Evolutionary conservation across 2,888 invertebrate genomes (phyloP).

Genomic region (Drosophila helvetica): DNA sequence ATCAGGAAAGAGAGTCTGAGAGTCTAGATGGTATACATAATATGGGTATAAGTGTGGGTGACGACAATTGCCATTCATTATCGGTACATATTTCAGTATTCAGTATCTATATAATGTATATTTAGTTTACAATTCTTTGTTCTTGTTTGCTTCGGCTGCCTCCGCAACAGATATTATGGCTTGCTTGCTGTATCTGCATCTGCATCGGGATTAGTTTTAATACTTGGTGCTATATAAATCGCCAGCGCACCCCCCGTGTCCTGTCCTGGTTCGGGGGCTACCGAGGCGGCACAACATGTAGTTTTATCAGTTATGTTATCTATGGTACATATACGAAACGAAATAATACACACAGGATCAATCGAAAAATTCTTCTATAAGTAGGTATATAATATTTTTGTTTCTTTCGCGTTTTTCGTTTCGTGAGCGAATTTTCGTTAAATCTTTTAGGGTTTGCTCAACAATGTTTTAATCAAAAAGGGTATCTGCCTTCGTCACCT

Average conservation of each 20-base stretch:
- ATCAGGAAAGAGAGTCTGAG: slow-evolving; percentile 33
- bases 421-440: slow-evolving; percentile 12
- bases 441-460: slow-evolving; percentile 41
- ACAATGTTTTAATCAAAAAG: slow-evolving; percentile 64
- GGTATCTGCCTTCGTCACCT: slow-evolving; percentile 50
- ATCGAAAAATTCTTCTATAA: slow-evolving; percentile 68
- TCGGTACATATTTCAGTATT: slow-evolving; percentile 44
- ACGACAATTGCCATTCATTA: slow-evolving; percentile 52
- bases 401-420: slow-evolving; percentile 20
- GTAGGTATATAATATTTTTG: slow-evolving; percentile 60
- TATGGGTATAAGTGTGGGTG: slow-evolving; percentile 5
- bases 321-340: slow-evolving; percentile 73
- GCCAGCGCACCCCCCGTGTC: not conserved
- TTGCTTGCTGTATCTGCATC: slow-evolving; percentile 33
- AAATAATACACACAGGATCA: slow-evolving; percentile 65
- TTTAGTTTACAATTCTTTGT: slow-evolving; percentile 50
- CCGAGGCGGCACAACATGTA: slow-evolving; percentile 44
- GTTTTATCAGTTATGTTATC: slow-evolving; percentile 48
- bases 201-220: slow-evolving; percentile 60
- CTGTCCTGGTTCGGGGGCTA: not conserved
- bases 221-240: slow-evolving; percentile 56
- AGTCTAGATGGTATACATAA: slow-evolving; percentile 39
- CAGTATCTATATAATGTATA: slow-evolving; percentile 52
- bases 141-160: slow-evolving; percentile 27
- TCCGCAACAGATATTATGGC: slow-evolving; percentile 63